Base-by-base conservation (phyloP, 2,113 vertebrate genomes). In the Rhegmatorhina hoffmannsi region DNA sequence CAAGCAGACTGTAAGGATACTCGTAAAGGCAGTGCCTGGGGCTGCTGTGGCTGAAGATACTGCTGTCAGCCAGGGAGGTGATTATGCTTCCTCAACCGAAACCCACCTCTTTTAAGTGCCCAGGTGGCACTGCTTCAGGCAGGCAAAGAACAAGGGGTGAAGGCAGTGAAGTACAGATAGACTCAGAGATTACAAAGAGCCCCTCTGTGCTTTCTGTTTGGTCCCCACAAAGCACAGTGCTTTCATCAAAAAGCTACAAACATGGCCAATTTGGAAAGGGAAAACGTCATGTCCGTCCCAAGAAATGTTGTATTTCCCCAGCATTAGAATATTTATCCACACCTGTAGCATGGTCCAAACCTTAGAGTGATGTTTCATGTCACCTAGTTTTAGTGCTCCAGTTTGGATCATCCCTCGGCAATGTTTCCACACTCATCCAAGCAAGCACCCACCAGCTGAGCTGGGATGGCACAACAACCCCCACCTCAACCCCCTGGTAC, bases 131-230 rank as follows among this genome's bases (percentile, higher is more conserved):
- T 1, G 4, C 46, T 70, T 70, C n/a, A 44, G 78, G 69, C 50
- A 52, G 53, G n/a, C 1, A 1, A 33, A 5, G 44, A 63, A 55
- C 3, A 0, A 4, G 56, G 50, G 34, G 17, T 5, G 7, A 58
- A 40, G 44, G 36, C 63, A 68, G 11, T 0, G 0, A 47, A 20
- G 38, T 10, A 13, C 47, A 59, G 21, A 17, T 3, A 19, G 21
- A 14, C 40, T 59, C 1, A 2, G 47, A 50, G 66, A 52, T 55
- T 62, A 38, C 0, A 0, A 29, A 31, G 17, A 75, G n/a, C 40
- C 4, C 6, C 28, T 78, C 52, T 0, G 1, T 68, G 44, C 40
- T 77, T 69, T 83, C 29, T 0, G 0, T 60, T 69, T n/a, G 8
- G 9, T 77, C 34, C 33, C 17, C 34, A 46, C 19, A 60, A 79